Evolutionary conservation across 2,113 vertebrate genomes (phyloP), one percentile per base, ranked within the genome.

Genomic region (Halichoeres trimaculatus): DNA sequence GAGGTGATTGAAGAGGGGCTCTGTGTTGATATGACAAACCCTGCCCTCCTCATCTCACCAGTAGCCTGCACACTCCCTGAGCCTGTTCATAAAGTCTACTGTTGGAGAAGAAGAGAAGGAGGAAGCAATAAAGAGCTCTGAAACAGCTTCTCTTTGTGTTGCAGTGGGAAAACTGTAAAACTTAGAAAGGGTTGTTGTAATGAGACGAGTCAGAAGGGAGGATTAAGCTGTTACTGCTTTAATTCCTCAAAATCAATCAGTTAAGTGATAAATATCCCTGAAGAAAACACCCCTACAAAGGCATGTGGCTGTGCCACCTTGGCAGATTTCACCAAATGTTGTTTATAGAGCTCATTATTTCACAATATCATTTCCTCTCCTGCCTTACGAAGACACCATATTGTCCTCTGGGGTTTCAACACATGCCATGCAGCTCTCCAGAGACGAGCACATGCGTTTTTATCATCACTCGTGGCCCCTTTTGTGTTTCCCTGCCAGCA

Each of bases 1-100:
- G 20, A 22, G 20, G 61, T 86, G 80, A 90, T 80, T 87, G 75
- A 88, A 62, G 64, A 53, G 73, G 51, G 61, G 59, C 53, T 26
- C 67, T 48, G 54, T 63, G 60, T 68, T 87, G 41, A 82, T 78
- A 57, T 73, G 45, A 55, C 51, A n/a, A 51, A 26, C 59, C 54
- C 12, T 55, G 57, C 20, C 43, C 20, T 40, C 53, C 56, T 60
- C 41, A 23, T 11, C 36, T 58, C 61, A 57, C 16, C 6, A 13
- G 34, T 13, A 5, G 26, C 54, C 57, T 40, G 30, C 36, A 24
- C 14, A 64, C 38, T 41, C 70, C 30, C 30, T 30, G 30, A 30
- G 30, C 6, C 30, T 30, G 30, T 30, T 30, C 30, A 30, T 34
- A 23, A 67, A 74, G 76, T 61, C 16, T 34, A 78, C 26, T 52